Evolutionary conservation across 2,888 invertebrate genomes (phyloP).

Genomic region (Danaus chrysippus): DNA sequence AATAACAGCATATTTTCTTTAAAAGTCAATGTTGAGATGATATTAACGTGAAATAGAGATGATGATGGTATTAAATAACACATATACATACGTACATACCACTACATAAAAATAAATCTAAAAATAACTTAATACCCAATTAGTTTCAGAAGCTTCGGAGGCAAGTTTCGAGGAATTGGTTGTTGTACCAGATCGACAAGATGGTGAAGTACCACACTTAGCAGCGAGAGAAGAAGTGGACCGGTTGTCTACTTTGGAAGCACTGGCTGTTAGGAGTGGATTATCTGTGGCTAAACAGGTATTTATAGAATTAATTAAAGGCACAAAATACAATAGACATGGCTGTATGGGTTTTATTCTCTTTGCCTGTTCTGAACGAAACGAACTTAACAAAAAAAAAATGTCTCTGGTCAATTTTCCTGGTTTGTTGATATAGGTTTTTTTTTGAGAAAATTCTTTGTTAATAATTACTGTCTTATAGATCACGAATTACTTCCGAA

Average conservation of each 20-base stretch:
- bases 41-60: too few species aligned
- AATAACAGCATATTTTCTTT: too few species aligned
- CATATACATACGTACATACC: too few species aligned
- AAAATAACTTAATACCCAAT: constrained; percentile 8
- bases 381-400: too few species aligned
- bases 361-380: too few species aligned
- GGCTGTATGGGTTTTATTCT: too few species aligned
- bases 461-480: constrained; percentile 27
- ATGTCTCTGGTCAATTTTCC: not conserved
- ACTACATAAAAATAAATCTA: too few species aligned
- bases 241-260: constrained; percentile 63
- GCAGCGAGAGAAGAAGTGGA: constrained; percentile 71
- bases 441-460: not conserved
- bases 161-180: constrained; percentile 72
- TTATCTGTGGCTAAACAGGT: constrained; percentile 65
- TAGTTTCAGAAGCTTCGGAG: constrained; percentile 68
- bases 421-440: constrained; percentile 6
- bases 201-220: constrained; percentile 48
- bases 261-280: constrained; percentile 62
- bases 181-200: constrained; percentile 66
- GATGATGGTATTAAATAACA: too few species aligned
- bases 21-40: too few species aligned
- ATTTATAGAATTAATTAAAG: constrained; percentile 1
- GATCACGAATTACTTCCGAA: constrained; percentile 68
- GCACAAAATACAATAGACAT: too few species aligned